These are phyloP conservation scores for Periophthalmodon schlosseri DNA, from an alignment of 2,113 vertebrate genomes.

Conservation along the genomic window DNA sequence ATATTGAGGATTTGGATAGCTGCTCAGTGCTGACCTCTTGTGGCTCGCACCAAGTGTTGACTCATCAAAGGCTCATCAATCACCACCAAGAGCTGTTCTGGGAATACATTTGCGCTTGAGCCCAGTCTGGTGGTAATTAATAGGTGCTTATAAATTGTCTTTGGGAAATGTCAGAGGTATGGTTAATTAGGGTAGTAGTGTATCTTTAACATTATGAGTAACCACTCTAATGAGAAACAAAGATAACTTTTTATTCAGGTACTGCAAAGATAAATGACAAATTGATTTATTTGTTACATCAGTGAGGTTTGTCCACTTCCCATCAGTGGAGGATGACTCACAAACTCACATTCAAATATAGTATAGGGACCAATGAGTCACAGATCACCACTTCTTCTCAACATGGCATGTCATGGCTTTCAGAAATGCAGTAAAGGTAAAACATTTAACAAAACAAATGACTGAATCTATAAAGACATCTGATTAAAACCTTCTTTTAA, in stretches of 20 bases:
- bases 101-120: neutral
- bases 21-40: conserved; percentile 41
- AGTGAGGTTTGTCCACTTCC: conserved; percentile 27
- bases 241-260: neutral
- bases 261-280: conserved; percentile 18
- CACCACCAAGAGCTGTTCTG: neutral
- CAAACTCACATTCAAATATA: conserved; percentile 1
- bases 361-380: neutral
- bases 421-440: conserved; percentile 34
- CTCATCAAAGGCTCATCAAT: conserved; percentile 8
- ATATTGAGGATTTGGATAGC: conserved; percentile 14
- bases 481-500: too few species aligned
- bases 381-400: conserved; percentile 26
- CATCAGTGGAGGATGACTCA: conserved; percentile 53
- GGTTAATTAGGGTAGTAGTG: neutral
- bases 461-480: neutral
- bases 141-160: neutral
- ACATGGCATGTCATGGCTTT: conserved; percentile 23
- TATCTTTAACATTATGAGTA: conserved; percentile 15
- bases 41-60: conserved; percentile 8
- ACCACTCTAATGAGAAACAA: neutral
- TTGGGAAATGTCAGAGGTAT: neutral
- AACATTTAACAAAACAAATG: neutral
- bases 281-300: conserved; percentile 21
- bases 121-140: neutral